phyloP scores from a whole-genome alignment of 1,140 invertebrate species.

The Dufourea novaeangliae region DNA sequence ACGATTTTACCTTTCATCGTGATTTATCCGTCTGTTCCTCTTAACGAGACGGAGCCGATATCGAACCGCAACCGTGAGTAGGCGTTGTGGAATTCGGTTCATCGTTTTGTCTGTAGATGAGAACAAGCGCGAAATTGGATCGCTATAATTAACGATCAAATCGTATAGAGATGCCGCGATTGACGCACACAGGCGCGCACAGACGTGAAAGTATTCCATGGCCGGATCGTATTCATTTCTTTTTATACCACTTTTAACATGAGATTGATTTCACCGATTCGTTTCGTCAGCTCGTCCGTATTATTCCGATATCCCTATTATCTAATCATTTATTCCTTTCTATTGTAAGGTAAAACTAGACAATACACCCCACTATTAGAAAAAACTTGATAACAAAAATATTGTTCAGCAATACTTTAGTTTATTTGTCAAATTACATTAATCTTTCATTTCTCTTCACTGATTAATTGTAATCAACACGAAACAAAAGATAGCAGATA shows the following conservation, averaged over 20 bases:
- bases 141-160: not conserved
- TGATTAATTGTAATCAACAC: no score
- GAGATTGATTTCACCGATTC: no score
- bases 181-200: not conserved
- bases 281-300: no score
- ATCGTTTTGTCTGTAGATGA: not conserved
- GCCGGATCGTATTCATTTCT: not conserved
- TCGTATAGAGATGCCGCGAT: not conserved
- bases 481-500: no score
- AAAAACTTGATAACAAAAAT: no score
- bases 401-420: no score
- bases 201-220: not conserved
- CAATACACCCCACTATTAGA: no score
- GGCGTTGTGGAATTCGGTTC: constrained; percentile 21
- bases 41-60: constrained; percentile 26
- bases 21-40: constrained; percentile 26
- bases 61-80: not conserved
- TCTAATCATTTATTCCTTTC: no score
- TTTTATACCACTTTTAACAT: not conserved
- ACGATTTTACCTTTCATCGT: constrained; percentile 26
- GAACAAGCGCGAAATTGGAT: constrained; percentile 20
- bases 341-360: no score
- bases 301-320: no score
- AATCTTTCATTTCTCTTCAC: no score
- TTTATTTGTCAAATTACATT: no score